phyloP scores from a whole-genome alignment of 2,888 invertebrate species.

The Acleris holmiana region DNA sequence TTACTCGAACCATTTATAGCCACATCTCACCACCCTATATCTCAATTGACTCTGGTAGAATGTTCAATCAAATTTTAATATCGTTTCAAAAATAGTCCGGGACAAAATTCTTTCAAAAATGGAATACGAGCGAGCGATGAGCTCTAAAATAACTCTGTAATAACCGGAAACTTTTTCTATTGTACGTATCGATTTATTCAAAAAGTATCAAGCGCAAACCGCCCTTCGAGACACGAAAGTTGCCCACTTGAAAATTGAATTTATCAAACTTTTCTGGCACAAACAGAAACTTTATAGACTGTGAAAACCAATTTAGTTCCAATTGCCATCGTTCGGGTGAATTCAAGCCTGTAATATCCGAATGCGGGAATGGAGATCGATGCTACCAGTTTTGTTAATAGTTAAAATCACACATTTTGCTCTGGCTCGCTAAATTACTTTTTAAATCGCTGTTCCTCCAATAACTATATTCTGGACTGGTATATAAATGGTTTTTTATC shows the following conservation, averaged over 20 bases:
- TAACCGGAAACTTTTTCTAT: constrained; percentile 57
- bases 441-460: too few relatives aligned
- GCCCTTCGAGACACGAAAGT: constrained; percentile 69
- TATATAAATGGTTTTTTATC: too few relatives aligned
- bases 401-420: constrained; percentile 40
- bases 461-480: too few relatives aligned
- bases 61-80: too few relatives aligned
- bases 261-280: constrained; percentile 79
- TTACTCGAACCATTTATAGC: too few relatives aligned
- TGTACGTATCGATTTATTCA: constrained; percentile 72
- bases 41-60: too few relatives aligned
- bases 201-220: constrained; percentile 78
- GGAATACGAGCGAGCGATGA: constrained; percentile 19
- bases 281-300: constrained; percentile 80
- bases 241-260: constrained; percentile 79
- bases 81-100: too few relatives aligned
- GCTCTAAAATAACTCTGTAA: constrained; percentile 33
- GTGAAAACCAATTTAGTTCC: constrained; percentile 79
- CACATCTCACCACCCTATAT: too few relatives aligned
- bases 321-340: constrained; percentile 69
- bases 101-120: constrained; percentile 3
- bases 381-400: neutral
- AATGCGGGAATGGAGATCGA: constrained; percentile 45
- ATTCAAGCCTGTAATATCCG: constrained; percentile 57
- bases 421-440: constrained; percentile 13